A percentile compares a stretch with the other conserved stretches of the same genome.
Conservation (phyloP, 2,113 vertebrate species). For the Lasiurus cinereus region DNA sequence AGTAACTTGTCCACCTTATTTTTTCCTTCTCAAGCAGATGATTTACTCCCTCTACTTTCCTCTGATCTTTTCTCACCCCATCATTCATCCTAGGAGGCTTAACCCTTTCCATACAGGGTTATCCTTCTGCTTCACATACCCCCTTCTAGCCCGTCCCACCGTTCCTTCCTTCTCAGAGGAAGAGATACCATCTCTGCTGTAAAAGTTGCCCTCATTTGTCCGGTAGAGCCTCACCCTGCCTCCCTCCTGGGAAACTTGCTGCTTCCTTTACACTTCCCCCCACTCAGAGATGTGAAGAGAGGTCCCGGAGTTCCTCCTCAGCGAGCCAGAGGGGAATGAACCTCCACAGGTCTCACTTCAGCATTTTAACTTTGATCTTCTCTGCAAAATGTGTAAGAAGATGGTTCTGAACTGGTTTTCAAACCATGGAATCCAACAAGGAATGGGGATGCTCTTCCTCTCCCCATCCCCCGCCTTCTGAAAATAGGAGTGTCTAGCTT, state of each 20-base stretch:
- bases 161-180: background rate
- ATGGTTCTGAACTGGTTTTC: background rate
- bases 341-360: background rate
- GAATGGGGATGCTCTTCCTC: too few species aligned
- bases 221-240: background rate
- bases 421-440: background rate
- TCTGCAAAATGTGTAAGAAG: background rate
- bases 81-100: background rate
- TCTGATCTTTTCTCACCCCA: background rate
- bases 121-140: background rate
- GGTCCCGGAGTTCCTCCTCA: background rate
- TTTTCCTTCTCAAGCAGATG: background rate
- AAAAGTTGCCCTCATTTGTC: background rate
- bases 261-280: background rate
- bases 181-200: accelerated
- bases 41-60: background rate
- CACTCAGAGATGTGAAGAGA: background rate
- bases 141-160: too few species aligned
- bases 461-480: background rate
- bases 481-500: background rate
- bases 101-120: background rate
- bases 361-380: background rate
- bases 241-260: background rate
- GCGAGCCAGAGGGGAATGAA: background rate
- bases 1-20: background rate